These are phyloP conservation scores for Ophion costatus DNA, from an alignment of 2,888 invertebrate genomes.

Conservation along the genomic window DNA sequence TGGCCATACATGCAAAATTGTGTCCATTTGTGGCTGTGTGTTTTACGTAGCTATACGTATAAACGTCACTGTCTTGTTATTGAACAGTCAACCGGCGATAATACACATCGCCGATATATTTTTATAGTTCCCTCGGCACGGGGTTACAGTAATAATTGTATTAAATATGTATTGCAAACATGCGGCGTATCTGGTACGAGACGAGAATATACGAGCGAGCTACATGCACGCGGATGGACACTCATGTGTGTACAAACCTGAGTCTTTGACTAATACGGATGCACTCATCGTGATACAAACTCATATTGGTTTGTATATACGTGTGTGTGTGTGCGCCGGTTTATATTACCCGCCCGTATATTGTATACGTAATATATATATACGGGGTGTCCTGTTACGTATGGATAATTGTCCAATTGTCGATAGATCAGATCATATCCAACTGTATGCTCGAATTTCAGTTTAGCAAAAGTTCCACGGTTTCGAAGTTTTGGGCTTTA, in stretches of 20 bases:
- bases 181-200: conserved; percentile 5
- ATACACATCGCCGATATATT: conserved; percentile 71
- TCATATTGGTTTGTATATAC: too few species aligned
- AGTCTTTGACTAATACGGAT: background rate
- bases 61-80: conserved; percentile 71
- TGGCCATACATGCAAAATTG: background rate
- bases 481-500: too few species aligned
- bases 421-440: too few species aligned
- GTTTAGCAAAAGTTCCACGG: too few species aligned
- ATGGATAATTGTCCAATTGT: too few species aligned
- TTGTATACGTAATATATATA: too few species aligned
- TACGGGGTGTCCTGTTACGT: too few species aligned
- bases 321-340: conserved; percentile 15
- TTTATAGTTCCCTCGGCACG: conserved; percentile 73
- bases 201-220: conserved; percentile 3
- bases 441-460: too few species aligned
- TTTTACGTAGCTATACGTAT: background rate
- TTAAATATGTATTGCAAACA: conserved; percentile 47
- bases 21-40: background rate
- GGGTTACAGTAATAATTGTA: conserved; percentile 79
- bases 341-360: conserved; percentile 12
- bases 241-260: too few species aligned
- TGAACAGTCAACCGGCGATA: conserved; percentile 71
- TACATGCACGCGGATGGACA: conserved; percentile 1
- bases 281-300: background rate